These are phyloP conservation scores for Chymomyza fuscimana DNA, from an alignment of 2,888 invertebrate species.

Conservation along the genomic window DNA sequence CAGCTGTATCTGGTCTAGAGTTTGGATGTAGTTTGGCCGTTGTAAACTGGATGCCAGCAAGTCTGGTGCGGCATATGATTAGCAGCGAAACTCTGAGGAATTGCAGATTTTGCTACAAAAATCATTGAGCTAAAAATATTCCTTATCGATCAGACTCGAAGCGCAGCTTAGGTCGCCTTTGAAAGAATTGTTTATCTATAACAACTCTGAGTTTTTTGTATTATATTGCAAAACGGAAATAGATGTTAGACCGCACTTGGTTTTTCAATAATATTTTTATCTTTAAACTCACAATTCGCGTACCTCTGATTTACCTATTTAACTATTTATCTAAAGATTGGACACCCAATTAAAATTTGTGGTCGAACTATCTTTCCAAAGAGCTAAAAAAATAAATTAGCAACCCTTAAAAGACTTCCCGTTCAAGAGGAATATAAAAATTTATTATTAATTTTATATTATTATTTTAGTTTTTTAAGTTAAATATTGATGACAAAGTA, in stretches of 20 bases:
- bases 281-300: too few relatives aligned
- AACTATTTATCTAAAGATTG: too few relatives aligned
- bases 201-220: not conserved
- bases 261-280: too few relatives aligned
- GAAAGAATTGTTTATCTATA: not conserved
- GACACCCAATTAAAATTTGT: too few relatives aligned
- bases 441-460: too few relatives aligned
- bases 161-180: not conserved
- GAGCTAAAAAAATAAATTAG: too few relatives aligned
- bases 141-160: not conserved
- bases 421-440: too few relatives aligned
- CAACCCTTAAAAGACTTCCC: too few relatives aligned
- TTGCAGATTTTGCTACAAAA: not conserved
- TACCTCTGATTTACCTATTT: too few relatives aligned
- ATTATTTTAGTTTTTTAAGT: too few relatives aligned
- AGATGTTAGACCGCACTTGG: not conserved
- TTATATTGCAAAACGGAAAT: not conserved
- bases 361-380: too few relatives aligned
- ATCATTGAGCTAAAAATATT: not conserved
- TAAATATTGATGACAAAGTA: too few relatives aligned
- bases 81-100: not conserved
- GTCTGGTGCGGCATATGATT: not conserved
- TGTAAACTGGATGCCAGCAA: not conserved
- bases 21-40: not conserved
- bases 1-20: slow-evolving; percentile 40